Percentiles rank a stretch among this genome's conserved stretches.
phyloP scores from a whole-genome alignment of 2,113 vertebrate genomes.

The Zosterops lateralis region DNA sequence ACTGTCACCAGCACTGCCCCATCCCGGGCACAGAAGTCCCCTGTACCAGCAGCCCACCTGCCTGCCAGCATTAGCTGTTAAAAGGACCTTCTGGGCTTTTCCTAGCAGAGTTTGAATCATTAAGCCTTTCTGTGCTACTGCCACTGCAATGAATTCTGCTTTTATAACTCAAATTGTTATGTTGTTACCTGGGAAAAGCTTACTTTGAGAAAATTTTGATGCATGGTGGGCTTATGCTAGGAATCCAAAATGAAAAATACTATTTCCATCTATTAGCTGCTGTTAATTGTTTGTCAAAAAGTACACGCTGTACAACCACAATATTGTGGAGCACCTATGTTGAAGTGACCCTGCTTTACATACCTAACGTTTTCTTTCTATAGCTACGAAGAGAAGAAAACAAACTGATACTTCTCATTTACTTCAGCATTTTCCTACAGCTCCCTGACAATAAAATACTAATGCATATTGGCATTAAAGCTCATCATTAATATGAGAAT shows the following conservation, averaged over 20 bases:
- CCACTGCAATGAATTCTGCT: background rate
- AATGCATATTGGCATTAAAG: background rate
- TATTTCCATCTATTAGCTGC: background rate
- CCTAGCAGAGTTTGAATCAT: background rate
- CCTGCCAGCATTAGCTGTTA: background rate
- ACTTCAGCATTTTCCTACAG: background rate
- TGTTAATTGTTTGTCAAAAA: background rate
- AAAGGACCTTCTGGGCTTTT: background rate
- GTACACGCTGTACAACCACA: background rate
- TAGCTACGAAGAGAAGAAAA: background rate
- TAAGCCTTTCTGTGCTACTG: background rate
- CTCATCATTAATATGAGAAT: background rate
- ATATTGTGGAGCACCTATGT: fast-evolving
- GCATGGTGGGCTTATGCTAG: background rate
- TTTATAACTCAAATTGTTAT: background rate
- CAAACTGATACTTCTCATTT: background rate
- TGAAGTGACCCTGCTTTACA: background rate
- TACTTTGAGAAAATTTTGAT: background rate
- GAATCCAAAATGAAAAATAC: background rate
- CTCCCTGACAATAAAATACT: background rate
- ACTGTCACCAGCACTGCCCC: fast-evolving
- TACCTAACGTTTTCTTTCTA: background rate
- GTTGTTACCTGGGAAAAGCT: background rate
- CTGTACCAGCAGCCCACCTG: background rate
- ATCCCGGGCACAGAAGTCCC: too few relatives aligned